Evolutionary conservation across 2,797 vertebrate genomes (phyloP).

Genomic region (Peromyscus attwateri): DNA sequence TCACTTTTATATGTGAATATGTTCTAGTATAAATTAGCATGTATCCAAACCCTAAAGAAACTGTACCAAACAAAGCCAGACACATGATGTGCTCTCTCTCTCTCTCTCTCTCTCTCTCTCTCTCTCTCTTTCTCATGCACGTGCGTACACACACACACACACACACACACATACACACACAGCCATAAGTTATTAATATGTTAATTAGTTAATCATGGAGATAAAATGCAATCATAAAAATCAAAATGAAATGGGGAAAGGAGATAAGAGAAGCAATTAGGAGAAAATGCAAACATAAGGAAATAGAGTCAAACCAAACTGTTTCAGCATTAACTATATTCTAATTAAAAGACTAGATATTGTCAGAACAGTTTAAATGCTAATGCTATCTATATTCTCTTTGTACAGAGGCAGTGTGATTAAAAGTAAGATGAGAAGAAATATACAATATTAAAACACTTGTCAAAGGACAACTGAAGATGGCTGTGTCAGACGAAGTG

Average conservation of each 20-base stretch:
- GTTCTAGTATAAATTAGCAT: not conserved
- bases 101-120: not conserved
- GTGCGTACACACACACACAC: no score
- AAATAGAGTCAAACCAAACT: not conserved
- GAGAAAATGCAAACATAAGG: not conserved
- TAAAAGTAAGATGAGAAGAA: not conserved
- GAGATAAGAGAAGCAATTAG: not conserved
- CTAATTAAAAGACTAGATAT: not conserved
- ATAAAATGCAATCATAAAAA: not conserved
- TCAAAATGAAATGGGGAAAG: not conserved
- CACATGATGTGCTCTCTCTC: not conserved
- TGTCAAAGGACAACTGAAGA: not conserved
- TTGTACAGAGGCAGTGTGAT: not conserved
- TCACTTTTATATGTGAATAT: not conserved
- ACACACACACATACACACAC: not conserved
- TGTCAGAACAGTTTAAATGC: not conserved
- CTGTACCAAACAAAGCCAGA: not conserved
- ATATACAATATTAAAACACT: not conserved
- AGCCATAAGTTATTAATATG: not conserved
- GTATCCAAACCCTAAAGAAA: not conserved
- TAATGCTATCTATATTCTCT: not conserved
- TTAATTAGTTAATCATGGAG: not conserved
- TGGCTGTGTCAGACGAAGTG: not conserved
- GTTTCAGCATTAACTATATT: not conserved
- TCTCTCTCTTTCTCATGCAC: not conserved